Percentiles rank a stretch among this genome's conserved stretches.
Conservation (phyloP, 2,797 vertebrate species). For the Catamblyrhynchus diadema region DNA sequence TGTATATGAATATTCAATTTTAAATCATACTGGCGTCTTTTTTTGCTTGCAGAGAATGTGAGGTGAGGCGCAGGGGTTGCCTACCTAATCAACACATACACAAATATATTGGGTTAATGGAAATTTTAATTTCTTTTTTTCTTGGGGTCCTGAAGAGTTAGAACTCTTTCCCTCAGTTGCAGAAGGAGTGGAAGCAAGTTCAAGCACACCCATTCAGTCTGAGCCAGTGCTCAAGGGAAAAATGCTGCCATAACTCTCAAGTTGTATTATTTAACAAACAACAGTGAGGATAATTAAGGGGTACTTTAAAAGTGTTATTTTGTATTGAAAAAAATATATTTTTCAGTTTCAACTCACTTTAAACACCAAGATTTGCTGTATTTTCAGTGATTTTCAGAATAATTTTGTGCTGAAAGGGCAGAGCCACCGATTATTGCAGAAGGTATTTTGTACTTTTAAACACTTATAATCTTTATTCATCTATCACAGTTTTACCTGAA, state of each 20-base stretch:
- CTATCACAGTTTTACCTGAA: constrained; percentile 60
- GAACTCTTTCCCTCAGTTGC: neutral
- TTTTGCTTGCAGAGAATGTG: neutral
- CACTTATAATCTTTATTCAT: constrained; percentile 10
- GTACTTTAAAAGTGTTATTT: neutral
- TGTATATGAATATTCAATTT: neutral
- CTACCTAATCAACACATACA: neutral
- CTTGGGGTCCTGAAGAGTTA: neutral
- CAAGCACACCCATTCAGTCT: neutral
- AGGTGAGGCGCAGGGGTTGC: neutral
- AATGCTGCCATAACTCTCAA: neutral
- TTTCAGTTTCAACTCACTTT: neutral
- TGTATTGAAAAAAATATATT: neutral
- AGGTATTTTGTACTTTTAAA: neutral
- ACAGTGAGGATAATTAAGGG: neutral
- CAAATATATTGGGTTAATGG: neutral
- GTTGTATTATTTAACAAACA: neutral
- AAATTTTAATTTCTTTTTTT: neutral
- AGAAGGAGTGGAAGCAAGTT: neutral
- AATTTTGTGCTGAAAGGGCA: neutral
- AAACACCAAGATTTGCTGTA: neutral
- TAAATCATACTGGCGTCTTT: neutral
- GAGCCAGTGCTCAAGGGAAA: neutral
- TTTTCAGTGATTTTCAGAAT: neutral
- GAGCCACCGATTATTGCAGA: neutral